These are phyloP conservation scores for Tupiocoris notatus DNA, from an alignment of 2,888 invertebrate genomes.

Conservation along the genomic window DNA sequence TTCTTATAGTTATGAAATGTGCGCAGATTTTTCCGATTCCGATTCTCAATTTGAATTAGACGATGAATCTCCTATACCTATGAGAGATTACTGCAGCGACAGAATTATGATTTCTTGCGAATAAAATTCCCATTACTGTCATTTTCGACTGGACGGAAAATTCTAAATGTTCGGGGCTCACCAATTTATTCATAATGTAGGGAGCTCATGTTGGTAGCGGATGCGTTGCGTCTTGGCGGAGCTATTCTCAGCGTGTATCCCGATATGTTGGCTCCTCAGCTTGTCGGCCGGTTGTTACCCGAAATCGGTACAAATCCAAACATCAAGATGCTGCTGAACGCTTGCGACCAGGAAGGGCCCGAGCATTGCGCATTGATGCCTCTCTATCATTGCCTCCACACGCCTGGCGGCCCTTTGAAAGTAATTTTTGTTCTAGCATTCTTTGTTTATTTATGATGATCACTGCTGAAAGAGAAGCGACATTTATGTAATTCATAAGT, in stretches of 20 bases:
- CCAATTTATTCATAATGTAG: slow-evolving; percentile 54
- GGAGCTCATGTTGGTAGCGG: slow-evolving; percentile 88
- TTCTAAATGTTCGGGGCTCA: neutral
- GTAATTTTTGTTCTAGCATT: slow-evolving; percentile 58
- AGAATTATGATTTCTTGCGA: too few relatives aligned
- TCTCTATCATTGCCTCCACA: slow-evolving; percentile 92
- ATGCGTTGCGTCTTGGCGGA: slow-evolving; percentile 88
- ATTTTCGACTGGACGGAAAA: neutral
- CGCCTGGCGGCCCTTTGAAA: slow-evolving; percentile 97
- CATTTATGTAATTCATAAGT: too few relatives aligned
- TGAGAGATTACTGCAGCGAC: too few relatives aligned
- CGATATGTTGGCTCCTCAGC: slow-evolving; percentile 92
- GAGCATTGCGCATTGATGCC: slow-evolving; percentile 88
- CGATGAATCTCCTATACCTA: too few relatives aligned
- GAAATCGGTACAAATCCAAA: slow-evolving; percentile 80
- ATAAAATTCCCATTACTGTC: neutral
- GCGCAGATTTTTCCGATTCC: too few relatives aligned
- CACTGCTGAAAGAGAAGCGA: too few relatives aligned
- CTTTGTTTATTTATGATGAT: too few relatives aligned
- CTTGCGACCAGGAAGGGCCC: slow-evolving; percentile 87
- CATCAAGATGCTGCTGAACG: slow-evolving; percentile 81
- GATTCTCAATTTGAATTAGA: too few relatives aligned
- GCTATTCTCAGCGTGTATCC: slow-evolving; percentile 89
- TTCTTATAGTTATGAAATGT: too few relatives aligned
- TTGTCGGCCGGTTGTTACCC: slow-evolving; percentile 87